phyloP scores from a whole-genome alignment of 2,113 vertebrate genomes.

The Sula dactylatra region DNA sequence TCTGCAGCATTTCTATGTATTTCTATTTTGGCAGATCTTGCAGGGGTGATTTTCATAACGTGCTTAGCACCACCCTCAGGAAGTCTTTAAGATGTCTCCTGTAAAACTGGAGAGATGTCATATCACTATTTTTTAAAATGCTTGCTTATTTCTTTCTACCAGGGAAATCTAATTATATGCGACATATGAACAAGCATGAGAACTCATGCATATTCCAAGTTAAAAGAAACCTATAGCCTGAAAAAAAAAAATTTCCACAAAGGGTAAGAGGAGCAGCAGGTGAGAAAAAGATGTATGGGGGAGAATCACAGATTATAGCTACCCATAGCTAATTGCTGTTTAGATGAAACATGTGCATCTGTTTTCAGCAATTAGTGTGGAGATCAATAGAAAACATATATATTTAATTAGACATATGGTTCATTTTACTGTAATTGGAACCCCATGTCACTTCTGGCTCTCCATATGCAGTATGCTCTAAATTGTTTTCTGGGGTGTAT shows the following conservation, averaged over 20 bases:
- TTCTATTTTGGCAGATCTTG: not conserved
- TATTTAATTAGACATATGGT: slow-evolving; percentile 69
- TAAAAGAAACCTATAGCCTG: not conserved
- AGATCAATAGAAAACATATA: slow-evolving; percentile 61
- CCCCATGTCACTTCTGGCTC: slow-evolving; percentile 44
- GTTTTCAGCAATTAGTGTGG: slow-evolving; percentile 62
- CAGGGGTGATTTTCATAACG: slow-evolving; percentile 4
- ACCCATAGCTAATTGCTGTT: slow-evolving; percentile 45
- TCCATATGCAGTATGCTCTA: not conserved
- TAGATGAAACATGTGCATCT: slow-evolving; percentile 37
- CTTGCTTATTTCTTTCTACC: not conserved
- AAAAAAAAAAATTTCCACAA: not conserved
- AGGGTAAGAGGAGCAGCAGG: not conserved
- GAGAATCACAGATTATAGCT: not conserved
- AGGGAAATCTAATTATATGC: not conserved
- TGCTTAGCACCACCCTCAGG: slow-evolving; percentile 46
- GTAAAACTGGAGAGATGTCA: not conserved
- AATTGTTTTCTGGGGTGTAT: slow-evolving; percentile 26
- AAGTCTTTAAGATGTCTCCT: not conserved
- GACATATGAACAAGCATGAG: not conserved
- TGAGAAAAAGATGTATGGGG: slow-evolving; percentile 32
- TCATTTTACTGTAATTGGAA: slow-evolving; percentile 61
- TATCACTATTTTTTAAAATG: not conserved
- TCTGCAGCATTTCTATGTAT: not conserved
- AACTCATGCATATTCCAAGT: not conserved